Evolutionary conservation across 2,888 invertebrate genomes (phyloP).

Genomic region (Sinopyrophorus schimmeli): DNA sequence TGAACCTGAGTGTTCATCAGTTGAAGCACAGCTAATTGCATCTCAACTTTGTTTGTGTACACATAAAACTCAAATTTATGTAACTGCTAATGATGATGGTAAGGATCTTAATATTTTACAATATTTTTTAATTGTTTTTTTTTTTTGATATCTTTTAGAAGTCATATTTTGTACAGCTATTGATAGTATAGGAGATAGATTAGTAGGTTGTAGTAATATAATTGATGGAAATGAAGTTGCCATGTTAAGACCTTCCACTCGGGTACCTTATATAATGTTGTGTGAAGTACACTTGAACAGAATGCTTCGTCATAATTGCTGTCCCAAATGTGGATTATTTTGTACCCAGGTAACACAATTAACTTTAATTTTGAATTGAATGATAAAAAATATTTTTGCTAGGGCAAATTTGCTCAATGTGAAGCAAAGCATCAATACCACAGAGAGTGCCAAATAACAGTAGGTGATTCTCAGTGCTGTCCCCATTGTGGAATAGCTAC

Average conservation of each 20-base stretch:
- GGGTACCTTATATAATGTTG: constrained; percentile 78
- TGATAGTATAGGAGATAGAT: constrained; percentile 72
- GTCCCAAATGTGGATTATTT: constrained; percentile 86
- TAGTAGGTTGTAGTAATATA: constrained; percentile 81
- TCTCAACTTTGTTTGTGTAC: constrained; percentile 48
- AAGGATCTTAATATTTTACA: constrained; percentile 7
- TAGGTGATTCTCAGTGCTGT: constrained; percentile 59
- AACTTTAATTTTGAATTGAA: constrained; percentile 1
- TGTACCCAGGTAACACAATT: constrained; percentile 84
- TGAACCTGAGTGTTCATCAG: constrained; percentile 41
- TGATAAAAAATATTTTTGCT: constrained; percentile 30
- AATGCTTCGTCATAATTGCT: constrained; percentile 81
- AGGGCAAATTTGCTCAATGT: constrained; percentile 86
- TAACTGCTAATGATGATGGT: constrained; percentile 40
- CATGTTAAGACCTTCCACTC: constrained; percentile 69
- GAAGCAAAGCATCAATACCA: constrained; percentile 80
- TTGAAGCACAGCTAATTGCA: constrained; percentile 39
- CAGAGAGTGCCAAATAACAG: constrained; percentile 64
- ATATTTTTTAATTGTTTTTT: neutral
- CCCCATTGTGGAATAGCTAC: constrained; percentile 74
- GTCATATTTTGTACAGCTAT: constrained; percentile 74
- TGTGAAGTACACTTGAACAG: constrained; percentile 80
- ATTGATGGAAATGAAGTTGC: constrained; percentile 61
- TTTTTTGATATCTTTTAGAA: constrained; percentile 51
- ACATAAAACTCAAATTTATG: constrained; percentile 43